Percentiles rank a stretch among this genome's conserved stretches.
Evolutionary conservation across 2,797 vertebrate species (phyloP).

Genomic region (Smutsia temminckii): DNA sequence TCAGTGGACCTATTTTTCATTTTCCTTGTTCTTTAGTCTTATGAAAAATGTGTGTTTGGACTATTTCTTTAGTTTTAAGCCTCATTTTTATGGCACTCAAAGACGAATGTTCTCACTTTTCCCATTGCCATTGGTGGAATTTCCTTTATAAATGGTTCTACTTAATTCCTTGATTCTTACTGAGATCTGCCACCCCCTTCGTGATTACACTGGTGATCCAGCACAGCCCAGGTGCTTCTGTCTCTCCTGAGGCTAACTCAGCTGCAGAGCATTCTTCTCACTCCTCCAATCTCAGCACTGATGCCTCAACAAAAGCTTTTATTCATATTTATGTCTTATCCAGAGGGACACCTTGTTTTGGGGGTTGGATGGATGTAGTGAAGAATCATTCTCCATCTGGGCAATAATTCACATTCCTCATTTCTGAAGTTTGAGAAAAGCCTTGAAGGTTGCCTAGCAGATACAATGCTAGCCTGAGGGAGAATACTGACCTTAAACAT

Average conservation of each 20-base stretch:
- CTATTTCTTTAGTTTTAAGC: neutral
- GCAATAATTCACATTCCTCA: conserved; percentile 81
- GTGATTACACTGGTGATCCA: conserved; percentile 44
- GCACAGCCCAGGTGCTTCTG: conserved; percentile 13
- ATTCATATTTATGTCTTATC: conserved; percentile 91
- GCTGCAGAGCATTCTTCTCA: conserved; percentile 84
- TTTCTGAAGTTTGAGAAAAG: conserved; percentile 84
- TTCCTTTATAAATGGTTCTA: conserved; percentile 34
- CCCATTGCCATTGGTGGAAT: neutral
- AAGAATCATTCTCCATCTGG: conserved; percentile 88
- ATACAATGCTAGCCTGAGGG: conserved; percentile 67
- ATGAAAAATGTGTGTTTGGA: neutral
- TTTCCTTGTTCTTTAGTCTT: neutral
- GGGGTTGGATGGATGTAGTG: conserved; percentile 61
- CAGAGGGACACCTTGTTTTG: conserved; percentile 88
- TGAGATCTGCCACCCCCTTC: conserved; percentile 43
- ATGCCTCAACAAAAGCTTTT: conserved; percentile 87
- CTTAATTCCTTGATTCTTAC: conserved; percentile 42
- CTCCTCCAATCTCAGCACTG: conserved; percentile 87
- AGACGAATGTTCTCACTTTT: neutral
- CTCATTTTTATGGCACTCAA: neutral
- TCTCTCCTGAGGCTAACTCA: conserved; percentile 80
- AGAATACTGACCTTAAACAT: conserved; percentile 72
- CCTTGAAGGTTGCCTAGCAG: conserved; percentile 65
- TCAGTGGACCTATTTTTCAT: neutral